Percentiles rank a stretch among this genome's conserved stretches.
These are phyloP conservation scores for Ylistrum balloti DNA, from an alignment of 1,140 invertebrate species.

Conservation along the genomic window DNA sequence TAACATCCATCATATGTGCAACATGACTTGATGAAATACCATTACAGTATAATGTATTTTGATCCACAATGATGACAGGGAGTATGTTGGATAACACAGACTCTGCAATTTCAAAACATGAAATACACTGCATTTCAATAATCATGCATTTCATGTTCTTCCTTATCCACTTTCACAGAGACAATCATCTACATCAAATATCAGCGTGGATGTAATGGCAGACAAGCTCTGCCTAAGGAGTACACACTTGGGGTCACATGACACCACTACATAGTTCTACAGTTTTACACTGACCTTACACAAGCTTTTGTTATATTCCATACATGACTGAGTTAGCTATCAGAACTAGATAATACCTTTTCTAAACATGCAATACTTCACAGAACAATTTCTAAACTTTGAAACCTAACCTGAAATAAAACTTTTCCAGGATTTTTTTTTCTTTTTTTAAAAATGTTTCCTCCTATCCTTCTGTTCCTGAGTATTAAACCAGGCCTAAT, in stretches of 20 bases:
- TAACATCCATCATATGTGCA: constrained; percentile 20
- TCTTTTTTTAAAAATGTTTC: too few relatives aligned
- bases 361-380: not conserved
- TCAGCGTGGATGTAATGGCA: not conserved
- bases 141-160: not conserved
- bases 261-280: not conserved
- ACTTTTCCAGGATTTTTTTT: not conserved
- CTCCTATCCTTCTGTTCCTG: not conserved
- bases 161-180: not conserved
- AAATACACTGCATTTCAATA: not conserved
- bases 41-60: not conserved
- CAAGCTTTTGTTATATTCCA: not conserved
- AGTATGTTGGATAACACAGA: not conserved
- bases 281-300: not conserved
- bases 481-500: not conserved
- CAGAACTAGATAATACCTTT: not conserved
- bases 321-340: not conserved
- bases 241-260: not conserved
- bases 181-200: not conserved
- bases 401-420: too few relatives aligned
- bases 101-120: not conserved
- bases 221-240: not conserved
- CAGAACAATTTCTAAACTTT: not conserved
- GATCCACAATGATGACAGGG: not conserved
- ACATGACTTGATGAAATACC: not conserved